Evolutionary conservation across 2,888 invertebrate species (phyloP).

Genomic region (Eilema griseolum): DNA sequence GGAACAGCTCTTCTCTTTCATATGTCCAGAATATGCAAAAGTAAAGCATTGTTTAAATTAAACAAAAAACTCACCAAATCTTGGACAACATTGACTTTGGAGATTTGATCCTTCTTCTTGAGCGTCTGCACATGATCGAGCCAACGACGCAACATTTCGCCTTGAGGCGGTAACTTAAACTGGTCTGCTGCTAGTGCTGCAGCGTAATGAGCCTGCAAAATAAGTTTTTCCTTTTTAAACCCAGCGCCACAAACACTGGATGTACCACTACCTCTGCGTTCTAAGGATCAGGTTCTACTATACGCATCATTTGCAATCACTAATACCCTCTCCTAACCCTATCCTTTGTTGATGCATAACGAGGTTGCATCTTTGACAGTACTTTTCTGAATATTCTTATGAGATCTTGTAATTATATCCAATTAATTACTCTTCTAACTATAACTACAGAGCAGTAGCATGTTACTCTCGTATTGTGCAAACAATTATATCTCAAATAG

Average conservation of each 20-base stretch:
- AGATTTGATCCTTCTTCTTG: conserved; percentile 63
- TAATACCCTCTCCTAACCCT: too few species aligned
- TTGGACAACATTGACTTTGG: conserved; percentile 72
- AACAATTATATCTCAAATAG: too few species aligned
- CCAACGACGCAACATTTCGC: conserved; percentile 88
- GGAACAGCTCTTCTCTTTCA: not conserved
- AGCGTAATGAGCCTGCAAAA: conserved; percentile 80
- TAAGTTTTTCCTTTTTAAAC: not conserved
- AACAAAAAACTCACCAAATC: conserved; percentile 64
- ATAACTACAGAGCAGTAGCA: too few species aligned
- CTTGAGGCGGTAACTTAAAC: conserved; percentile 87
- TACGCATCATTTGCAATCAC: not conserved
- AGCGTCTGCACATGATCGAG: conserved; percentile 84
- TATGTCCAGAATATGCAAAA: not conserved
- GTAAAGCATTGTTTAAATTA: not conserved
- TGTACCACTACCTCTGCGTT: not conserved
- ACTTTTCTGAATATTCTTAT: not conserved
- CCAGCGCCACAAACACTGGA: not conserved
- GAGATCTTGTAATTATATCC: not conserved
- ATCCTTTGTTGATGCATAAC: not conserved
- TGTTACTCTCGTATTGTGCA: too few species aligned
- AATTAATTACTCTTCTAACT: too few species aligned
- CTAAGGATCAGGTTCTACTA: not conserved
- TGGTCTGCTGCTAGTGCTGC: conserved; percentile 87
- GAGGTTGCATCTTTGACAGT: too few species aligned